phyloP scores from a whole-genome alignment of 30 jellyfish, hydroid and myxozoan genomes.

The Chironex yamaguchii region DNA sequence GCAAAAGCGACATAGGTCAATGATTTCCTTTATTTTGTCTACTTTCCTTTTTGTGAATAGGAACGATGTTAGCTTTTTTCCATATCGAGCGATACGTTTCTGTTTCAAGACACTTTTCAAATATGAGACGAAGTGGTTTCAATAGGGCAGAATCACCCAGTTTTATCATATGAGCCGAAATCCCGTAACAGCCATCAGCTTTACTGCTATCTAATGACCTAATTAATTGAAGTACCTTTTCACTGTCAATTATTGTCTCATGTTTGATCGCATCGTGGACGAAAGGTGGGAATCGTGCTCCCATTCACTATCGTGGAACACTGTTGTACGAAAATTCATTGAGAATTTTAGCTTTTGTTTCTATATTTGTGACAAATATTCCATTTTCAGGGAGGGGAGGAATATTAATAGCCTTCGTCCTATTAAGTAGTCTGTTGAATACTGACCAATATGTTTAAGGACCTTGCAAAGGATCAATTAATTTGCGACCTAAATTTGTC shows the following conservation, averaged over 20 bases:
- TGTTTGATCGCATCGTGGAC: conserved; percentile 2
- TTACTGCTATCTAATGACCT: conserved; percentile 14
- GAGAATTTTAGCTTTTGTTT: conserved; percentile 1
- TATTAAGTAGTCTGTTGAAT: conserved; percentile 63
- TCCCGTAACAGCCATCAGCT: conserved; percentile 52
- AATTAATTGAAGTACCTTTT: neutral
- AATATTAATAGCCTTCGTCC: conserved; percentile 20
- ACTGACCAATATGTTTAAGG: conserved; percentile 54
- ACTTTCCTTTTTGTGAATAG: conserved; percentile 33
- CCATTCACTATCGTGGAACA: conserved; percentile 2
- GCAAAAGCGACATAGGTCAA: conserved; percentile 30
- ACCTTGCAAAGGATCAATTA: conserved; percentile 27
- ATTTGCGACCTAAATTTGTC: conserved; percentile 36
- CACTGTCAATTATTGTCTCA: neutral
- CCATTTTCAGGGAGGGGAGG: conserved; percentile 29
- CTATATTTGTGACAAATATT: conserved; percentile 4
- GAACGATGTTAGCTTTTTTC: conserved; percentile 42
- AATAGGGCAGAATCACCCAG: conserved; percentile 23
- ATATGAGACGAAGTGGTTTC: neutral
- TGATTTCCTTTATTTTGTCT: neutral
- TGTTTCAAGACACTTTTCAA: neutral
- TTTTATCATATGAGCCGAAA: conserved; percentile 15
- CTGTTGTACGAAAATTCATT: conserved; percentile 6
- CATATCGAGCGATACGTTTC: neutral
- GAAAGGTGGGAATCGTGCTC: conserved; percentile 10